Conservation (phyloP, 2,113 vertebrate species). For the Strix aluco region DNA sequence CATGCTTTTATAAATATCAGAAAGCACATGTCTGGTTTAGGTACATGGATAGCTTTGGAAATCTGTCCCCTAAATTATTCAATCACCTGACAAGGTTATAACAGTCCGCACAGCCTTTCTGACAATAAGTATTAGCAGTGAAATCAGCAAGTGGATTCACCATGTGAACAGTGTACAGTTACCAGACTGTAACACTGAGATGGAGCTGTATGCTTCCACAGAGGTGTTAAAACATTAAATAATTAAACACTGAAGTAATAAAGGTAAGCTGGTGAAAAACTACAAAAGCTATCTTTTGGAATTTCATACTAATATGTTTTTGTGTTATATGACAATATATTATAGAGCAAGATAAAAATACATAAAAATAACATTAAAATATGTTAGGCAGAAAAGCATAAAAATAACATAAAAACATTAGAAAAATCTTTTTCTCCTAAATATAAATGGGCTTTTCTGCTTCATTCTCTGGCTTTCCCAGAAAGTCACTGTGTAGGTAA, state of each 20-base stretch:
- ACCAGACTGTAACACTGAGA: not conserved
- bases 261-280: not conserved
- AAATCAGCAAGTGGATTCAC: not conserved
- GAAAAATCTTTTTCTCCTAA: not conserved
- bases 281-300: not conserved
- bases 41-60: constrained; percentile 9
- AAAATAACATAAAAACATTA: not conserved
- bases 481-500: not conserved
- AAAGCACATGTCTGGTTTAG: not conserved
- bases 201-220: not conserved
- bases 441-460: not conserved
- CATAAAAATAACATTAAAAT: constrained; percentile 18
- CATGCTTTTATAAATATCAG: not conserved
- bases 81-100: not conserved
- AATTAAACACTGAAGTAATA: constrained; percentile 17
- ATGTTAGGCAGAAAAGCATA: not conserved
- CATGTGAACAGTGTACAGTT: not conserved
- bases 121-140: not conserved
- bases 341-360: not conserved
- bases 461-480: not conserved
- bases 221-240: constrained; percentile 1
- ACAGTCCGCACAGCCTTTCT: not conserved
- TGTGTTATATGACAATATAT: not conserved
- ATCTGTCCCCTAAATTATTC: constrained; percentile 13
- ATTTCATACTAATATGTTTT: not conserved